These are phyloP conservation scores for Cecropterus lyciades DNA, from an alignment of 1,140 invertebrate species.

Conservation along the genomic window DNA sequence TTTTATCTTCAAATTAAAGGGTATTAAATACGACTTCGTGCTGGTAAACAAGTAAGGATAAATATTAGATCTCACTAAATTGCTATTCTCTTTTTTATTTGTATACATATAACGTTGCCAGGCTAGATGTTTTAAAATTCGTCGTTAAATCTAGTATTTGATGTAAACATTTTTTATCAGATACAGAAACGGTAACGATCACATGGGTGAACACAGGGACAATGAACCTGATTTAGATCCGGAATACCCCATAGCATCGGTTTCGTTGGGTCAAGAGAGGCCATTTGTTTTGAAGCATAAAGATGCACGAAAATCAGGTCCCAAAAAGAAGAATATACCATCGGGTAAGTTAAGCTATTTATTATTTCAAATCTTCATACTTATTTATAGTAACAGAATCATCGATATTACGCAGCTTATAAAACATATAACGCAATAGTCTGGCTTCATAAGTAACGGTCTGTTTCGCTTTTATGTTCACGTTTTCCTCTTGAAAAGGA, in stretches of 20 bases:
- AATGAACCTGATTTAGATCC: constrained; percentile 88
- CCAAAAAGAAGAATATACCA: no score
- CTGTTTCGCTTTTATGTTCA: constrained; percentile 91
- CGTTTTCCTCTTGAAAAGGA: constrained; percentile 90
- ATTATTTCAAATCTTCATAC: constrained; percentile 82
- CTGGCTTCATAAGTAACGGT: constrained; percentile 97
- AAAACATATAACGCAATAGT: constrained; percentile 92
- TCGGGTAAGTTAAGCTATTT: constrained; percentile 54
- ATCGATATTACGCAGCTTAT: constrained; percentile 87
- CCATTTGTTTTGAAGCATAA: constrained; percentile 88
- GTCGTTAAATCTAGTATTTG: not conserved
- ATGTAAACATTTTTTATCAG: constrained; percentile 65
- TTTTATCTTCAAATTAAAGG: constrained; percentile 82
- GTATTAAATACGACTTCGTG: constrained; percentile 88
- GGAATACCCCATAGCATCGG: constrained; percentile 87
- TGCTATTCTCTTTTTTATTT: no score
- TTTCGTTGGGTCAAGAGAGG: constrained; percentile 88
- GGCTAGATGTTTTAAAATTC: no score
- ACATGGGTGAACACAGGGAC: constrained; percentile 90
- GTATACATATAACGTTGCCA: no score
- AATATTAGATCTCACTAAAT: no score
- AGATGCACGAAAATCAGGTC: constrained; percentile 81
- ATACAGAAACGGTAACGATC: constrained; percentile 88
- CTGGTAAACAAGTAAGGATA: constrained; percentile 87
- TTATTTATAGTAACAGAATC: constrained; percentile 81